A percentile compares a stretch with the other conserved stretches of the same genome.
Conservation (phyloP, 2,797 vertebrate genomes). For the Sus cebifrons region DNA sequence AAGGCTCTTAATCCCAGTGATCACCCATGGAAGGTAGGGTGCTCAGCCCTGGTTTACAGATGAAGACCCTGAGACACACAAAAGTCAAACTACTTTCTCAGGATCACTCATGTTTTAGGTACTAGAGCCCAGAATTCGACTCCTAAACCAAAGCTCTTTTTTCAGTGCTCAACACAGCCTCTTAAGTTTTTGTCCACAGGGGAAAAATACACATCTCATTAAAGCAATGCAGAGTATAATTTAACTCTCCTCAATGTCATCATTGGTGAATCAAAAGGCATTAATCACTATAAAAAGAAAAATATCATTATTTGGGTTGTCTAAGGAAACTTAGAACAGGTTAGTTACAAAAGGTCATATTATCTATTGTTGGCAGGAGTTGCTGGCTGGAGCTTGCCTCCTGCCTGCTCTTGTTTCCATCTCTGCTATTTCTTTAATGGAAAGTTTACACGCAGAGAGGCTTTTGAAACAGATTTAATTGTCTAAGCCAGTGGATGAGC, state of each 20-base stretch:
- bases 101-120: not conserved
- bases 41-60: not conserved
- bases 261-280: constrained; percentile 46
- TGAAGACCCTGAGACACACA: not conserved
- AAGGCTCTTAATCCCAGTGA: not conserved
- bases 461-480: constrained; percentile 47
- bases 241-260: constrained; percentile 20
- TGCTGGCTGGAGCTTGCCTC: not conserved
- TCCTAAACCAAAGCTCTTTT: not conserved
- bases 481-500: not conserved
- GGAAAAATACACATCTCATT: not conserved
- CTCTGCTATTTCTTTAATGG: not conserved
- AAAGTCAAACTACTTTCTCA: constrained; percentile 20
- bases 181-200: not conserved
- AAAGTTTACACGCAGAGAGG: not conserved
- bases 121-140: constrained; percentile 13
- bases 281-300: not conserved
- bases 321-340: constrained; percentile 44
- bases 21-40: not conserved
- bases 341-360: not conserved
- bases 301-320: not conserved
- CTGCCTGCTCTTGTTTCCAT: not conserved
- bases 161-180: not conserved
- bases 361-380: not conserved
- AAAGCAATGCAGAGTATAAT: not conserved